These are phyloP conservation scores for Coregonus clupeaformis DNA, from an alignment of 2,113 vertebrate genomes.

Conservation along the genomic window DNA sequence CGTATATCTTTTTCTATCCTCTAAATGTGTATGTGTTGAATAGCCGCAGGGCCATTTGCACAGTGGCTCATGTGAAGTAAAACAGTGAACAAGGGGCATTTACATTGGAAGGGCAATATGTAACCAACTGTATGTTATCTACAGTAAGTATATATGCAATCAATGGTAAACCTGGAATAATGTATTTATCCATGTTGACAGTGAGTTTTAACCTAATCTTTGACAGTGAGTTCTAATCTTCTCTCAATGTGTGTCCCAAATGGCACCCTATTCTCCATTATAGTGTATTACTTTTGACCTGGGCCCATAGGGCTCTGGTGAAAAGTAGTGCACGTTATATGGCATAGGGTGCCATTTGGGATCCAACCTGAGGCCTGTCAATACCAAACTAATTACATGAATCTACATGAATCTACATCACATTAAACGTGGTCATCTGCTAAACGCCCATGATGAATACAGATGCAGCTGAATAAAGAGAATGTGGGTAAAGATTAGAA, in stretches of 20 bases:
- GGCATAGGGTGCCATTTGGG: neutral
- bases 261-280: neutral
- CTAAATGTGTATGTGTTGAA: constrained; percentile 6
- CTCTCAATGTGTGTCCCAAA: neutral
- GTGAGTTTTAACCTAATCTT: constrained; percentile 1
- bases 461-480: too few species aligned
- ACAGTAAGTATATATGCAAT: neutral
- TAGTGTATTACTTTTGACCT: too few species aligned
- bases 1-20: constrained; percentile 1
- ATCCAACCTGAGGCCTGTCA: neutral
- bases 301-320: too few species aligned
- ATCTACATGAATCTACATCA: constrained; percentile 25
- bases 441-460: neutral
- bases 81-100: constrained; percentile 6
- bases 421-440: neutral
- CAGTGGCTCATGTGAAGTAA: neutral
- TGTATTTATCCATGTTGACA: neutral
- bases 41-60: neutral
- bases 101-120: neutral
- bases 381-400: constrained; percentile 4
- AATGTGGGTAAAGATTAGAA: too few species aligned
- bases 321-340: neutral
- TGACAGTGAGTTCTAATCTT: neutral
- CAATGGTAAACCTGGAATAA: neutral
- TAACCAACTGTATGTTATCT: neutral